A percentile compares a stretch with the other conserved stretches of the same genome.
phyloP scores from a whole-genome alignment of 2,113 vertebrate species.

The Etheostoma cragini region DNA sequence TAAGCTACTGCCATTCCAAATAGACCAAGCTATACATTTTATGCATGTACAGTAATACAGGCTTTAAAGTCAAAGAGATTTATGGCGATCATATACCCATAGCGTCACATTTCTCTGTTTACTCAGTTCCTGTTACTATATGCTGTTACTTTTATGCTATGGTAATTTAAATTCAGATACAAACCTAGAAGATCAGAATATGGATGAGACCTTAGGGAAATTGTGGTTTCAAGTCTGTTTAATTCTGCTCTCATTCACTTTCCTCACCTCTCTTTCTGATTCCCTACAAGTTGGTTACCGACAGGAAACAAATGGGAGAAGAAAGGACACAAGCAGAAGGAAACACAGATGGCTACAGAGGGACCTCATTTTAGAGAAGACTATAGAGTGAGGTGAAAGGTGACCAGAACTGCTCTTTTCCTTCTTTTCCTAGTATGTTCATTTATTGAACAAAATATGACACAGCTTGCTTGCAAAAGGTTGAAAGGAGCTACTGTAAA shows the following conservation, averaged over 20 bases:
- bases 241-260: not conserved
- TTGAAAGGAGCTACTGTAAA: constrained; percentile 16
- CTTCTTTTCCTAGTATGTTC: not conserved
- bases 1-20: no score
- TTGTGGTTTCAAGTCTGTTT: constrained; percentile 10
- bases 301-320: not conserved
- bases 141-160: not conserved
- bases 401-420: not conserved
- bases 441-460: not conserved
- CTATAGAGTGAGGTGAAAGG: not conserved
- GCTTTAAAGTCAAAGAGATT: not conserved
- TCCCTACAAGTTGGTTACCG: not conserved
- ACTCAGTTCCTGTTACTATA: no score
- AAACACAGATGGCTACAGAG: constrained; percentile 11
- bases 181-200: not conserved
- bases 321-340: not conserved
- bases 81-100: not conserved
- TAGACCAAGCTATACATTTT: no score
- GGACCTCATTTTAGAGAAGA: not conserved
- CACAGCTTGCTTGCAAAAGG: constrained; percentile 8
- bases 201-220: not conserved
- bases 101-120: not conserved
- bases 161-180: not conserved
- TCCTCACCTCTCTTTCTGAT: not conserved
- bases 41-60: no score